Evolutionary conservation across 1,140 invertebrate genomes (phyloP).

Genomic region (Philopotamus ludificatus): DNA sequence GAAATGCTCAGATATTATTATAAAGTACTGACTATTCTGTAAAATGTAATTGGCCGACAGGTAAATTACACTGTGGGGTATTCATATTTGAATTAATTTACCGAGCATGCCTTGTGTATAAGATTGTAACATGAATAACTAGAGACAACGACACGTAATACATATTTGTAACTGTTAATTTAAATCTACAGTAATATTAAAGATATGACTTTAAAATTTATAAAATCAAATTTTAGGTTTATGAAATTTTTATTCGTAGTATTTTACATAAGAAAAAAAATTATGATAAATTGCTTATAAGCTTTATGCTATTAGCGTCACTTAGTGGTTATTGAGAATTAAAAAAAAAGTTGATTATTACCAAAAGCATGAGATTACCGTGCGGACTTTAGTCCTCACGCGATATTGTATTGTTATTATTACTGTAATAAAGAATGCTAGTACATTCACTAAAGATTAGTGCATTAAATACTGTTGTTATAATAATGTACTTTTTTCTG

Average conservation of each 20-base stretch:
- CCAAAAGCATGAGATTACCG: conserved; percentile 45
- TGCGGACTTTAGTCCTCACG: conserved; percentile 48
- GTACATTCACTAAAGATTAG: conserved; percentile 46
- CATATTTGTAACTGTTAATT: conserved; percentile 33
- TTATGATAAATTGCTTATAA: conserved; percentile 40
- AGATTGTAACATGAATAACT: conserved; percentile 36
- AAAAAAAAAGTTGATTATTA: conserved; percentile 53
- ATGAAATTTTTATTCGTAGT: conserved; percentile 39
- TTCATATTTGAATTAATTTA: conserved; percentile 30
- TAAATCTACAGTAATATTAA: conserved; percentile 5
- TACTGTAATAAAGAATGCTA: conserved; percentile 54
- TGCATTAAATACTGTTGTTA: conserved; percentile 32
- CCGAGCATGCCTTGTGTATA: conserved; percentile 40
- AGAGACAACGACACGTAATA: conserved; percentile 41
- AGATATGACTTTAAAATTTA: conserved; percentile 33
- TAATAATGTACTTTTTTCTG: conserved; percentile 17
- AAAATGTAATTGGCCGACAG: not conserved
- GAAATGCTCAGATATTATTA: too few relatives aligned
- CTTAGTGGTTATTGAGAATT: too few relatives aligned
- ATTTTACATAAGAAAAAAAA: conserved; percentile 29
- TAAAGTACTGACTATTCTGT: not conserved
- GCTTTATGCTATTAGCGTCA: conserved; percentile 52
- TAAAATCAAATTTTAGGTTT: conserved; percentile 31
- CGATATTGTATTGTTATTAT: conserved; percentile 55
- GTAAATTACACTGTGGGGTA: not conserved